A percentile compares a stretch with the other conserved stretches of the same genome.
phyloP scores from a whole-genome alignment of 2,888 invertebrate genomes.

The Tipula unca region DNA sequence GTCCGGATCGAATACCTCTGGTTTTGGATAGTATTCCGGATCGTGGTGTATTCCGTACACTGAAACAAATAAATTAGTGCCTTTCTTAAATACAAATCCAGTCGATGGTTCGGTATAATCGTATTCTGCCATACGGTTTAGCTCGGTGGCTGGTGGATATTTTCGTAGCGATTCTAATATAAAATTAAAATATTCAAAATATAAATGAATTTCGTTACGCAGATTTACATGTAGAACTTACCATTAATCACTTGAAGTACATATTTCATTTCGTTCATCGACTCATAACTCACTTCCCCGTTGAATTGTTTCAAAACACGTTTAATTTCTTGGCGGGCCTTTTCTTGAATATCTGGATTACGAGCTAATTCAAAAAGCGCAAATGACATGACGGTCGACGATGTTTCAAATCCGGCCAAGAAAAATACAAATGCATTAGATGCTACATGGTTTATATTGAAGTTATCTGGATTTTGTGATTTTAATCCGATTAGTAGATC shows the following conservation, averaged over 20 bases:
- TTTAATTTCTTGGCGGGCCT: slow-evolving; percentile 37
- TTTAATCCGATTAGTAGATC: too few species aligned
- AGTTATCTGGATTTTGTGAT: slow-evolving; percentile 27
- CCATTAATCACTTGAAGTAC: slow-evolving; percentile 38
- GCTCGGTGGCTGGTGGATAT: background rate
- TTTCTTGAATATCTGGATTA: slow-evolving; percentile 37
- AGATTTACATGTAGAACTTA: too few species aligned
- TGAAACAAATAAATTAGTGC: background rate
- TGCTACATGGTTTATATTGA: slow-evolving; percentile 32
- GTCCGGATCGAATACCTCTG: background rate
- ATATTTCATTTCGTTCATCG: slow-evolving; percentile 41
- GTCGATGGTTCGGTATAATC: background rate
- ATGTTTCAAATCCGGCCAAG: slow-evolving; percentile 43
- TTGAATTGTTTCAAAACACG: slow-evolving; percentile 33
- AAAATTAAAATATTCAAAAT: background rate
- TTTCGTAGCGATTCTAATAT: background rate
- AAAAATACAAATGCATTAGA: slow-evolving; percentile 42
- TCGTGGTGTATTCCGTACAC: background rate
- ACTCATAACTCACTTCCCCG: slow-evolving; percentile 38
- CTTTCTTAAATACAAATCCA: background rate
- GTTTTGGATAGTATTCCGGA: background rate
- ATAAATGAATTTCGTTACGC: background rate
- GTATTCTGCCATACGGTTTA: background rate
- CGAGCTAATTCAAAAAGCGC: slow-evolving; percentile 41
- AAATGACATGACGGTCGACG: slow-evolving; percentile 39